Evolutionary conservation across 2,113 vertebrate genomes (phyloP), one percentile per base, ranked within the genome.

Genomic region (Myrmecobius fasciatus): DNA sequence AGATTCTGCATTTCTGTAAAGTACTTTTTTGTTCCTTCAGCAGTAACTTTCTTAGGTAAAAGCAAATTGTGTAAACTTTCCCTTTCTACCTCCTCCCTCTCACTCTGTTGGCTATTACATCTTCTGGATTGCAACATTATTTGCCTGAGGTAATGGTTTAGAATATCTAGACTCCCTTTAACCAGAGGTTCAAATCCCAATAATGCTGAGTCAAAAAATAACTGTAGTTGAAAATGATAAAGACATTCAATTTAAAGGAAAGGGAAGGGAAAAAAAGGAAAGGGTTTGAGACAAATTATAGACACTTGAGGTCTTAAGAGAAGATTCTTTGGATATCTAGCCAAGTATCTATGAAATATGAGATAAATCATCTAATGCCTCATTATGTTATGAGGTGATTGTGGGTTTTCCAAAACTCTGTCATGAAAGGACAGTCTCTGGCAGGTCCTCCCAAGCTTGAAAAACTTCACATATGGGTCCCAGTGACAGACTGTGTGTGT

Each of bases 61-160:
- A 52, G 88, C 49, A 52, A 67, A 89, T 97, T 91, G 67, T 95
- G 67, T 75, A 95, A 95, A 94, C 89, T 26, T 83, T 83, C n/a
- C 67, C 7, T 43, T 43, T n/a, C 67, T 43, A n/a, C 67, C 67
- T 22, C 67, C 6, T 20, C 6, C n/a, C 46, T 25, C 49, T 67
- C 28, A 47, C 22, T 46, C 3, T 12, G 3, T 89, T 92, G 48
- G 46, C 24, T 43, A 6, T 25, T 46, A 25, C 9, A 52, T 46
- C 26, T 92, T 89, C 7, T 26, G 24, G 31, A 91, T 25, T 90
- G 52, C 90, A 54, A 92, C 12, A 52, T 67, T 91, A 93, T 92
- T 60, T 90, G 52, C 22, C 47, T 48, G 3, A 36, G 20, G 20
- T 24, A 94, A 89, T 54, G 14, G 46, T 53, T 52, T 24, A 90